Conservation (phyloP, 1,140 invertebrate species). For the Delia radicum region DNA sequence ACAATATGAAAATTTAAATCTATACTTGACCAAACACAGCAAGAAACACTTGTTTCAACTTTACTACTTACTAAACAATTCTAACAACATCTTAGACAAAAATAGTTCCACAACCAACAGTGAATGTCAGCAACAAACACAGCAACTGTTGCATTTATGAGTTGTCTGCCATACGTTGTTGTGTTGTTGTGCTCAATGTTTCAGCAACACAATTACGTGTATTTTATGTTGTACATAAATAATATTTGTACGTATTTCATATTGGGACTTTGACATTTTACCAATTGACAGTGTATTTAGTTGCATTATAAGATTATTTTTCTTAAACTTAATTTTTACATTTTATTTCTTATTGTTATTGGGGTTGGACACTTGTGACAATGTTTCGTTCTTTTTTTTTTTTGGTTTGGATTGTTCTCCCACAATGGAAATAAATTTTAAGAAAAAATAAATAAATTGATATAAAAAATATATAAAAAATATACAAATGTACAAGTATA, state of each 20-base stretch:
- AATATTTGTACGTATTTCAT: slow-evolving; percentile 9
- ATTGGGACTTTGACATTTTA: slow-evolving; percentile 19
- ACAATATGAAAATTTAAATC: background rate
- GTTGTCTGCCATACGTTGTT: background rate
- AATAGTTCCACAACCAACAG: background rate
- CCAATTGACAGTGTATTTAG: slow-evolving; percentile 13
- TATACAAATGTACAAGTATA: background rate
- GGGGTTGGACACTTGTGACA: slow-evolving; percentile 12
- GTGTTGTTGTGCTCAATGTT: background rate
- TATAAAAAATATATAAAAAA: background rate
- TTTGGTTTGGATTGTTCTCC: slow-evolving; percentile 8
- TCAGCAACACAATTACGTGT: background rate
- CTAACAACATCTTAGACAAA: background rate
- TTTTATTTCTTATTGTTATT: background rate
- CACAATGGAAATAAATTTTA: background rate
- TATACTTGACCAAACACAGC: background rate
- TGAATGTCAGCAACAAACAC: background rate
- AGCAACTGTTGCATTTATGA: background rate
- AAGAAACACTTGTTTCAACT: background rate
- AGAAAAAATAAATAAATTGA: background rate
- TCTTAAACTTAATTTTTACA: background rate
- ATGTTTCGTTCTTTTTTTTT: background rate
- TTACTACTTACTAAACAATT: background rate
- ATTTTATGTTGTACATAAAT: slow-evolving; percentile 5
- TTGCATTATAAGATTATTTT: background rate